Evolutionary conservation across 2,113 vertebrate genomes (phyloP), one percentile per base, ranked within the genome.

Genomic region (Ancistrus triradiatus): DNA sequence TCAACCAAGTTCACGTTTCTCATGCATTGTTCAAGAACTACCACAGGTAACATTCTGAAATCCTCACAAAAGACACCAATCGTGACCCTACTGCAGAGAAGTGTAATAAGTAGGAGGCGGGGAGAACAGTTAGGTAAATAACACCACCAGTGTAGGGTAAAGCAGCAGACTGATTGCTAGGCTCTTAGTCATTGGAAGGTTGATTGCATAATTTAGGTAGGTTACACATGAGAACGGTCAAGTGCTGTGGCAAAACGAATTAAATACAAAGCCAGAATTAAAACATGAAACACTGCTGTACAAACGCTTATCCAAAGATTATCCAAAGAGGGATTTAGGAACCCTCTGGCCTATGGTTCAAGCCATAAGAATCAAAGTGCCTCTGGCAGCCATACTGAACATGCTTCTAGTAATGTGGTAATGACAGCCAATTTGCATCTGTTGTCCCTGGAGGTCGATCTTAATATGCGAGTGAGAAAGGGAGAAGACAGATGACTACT

Each of bases 1-100:
- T 55, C 67, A 1, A 11, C 59, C 66, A 62, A 78, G 74, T 78
- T 74, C 81, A 64, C 53, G 58, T 78, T 78, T 81, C 77, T 64
- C 10, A 47, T 18, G 11, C 50, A 49, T 79, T 77, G 75, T 77
- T 70, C 18, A 66, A 18, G 49, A 72, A 77, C 67, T 25, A 66
- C 62, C 51, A 62, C 46, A 59, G 70, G 69, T 76, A 72, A 72
- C 22, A 35, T 59, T 49, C 62, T 67, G 66, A 83, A 62, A 35
- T 17, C 18, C 9, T 15, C 9, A 17, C 44, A 47, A 59, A 42
- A 52, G 28, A 5, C 1, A 35, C 35, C 6, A 61, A 52, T 37
- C 4, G 15, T 56, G 37, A 62, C 50, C 28, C 27, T 2, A 1
- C n/a, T 33, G 10, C 10, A 42, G 11, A 1, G 18, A 50, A n/a